These are phyloP conservation scores for Anarsia innoxiella DNA, from an alignment of 2,888 invertebrate genomes.

Conservation along the genomic window DNA sequence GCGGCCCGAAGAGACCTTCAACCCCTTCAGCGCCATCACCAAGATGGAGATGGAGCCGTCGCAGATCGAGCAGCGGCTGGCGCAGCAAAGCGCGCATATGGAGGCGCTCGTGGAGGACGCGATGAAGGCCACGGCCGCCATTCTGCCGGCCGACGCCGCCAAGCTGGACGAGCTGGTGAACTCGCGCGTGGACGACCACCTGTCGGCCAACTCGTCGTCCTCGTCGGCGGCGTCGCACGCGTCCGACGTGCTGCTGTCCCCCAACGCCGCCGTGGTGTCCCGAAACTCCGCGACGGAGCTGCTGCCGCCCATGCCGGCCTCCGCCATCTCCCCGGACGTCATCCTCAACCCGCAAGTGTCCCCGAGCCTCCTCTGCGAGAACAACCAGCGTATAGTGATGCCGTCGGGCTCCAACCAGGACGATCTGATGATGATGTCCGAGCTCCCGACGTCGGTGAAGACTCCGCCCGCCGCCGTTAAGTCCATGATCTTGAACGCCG, in stretches of 20 bases:
- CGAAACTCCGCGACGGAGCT: conserved; percentile 47
- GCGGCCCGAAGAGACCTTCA: conserved; percentile 38
- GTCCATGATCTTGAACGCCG: conserved; percentile 84
- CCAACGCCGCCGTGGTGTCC: conserved; percentile 44
- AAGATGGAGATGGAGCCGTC: conserved; percentile 53
- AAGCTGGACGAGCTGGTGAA: conserved; percentile 77
- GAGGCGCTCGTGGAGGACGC: conserved; percentile 66
- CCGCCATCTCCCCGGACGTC: conserved; percentile 71
- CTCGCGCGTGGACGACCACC: conserved; percentile 54
- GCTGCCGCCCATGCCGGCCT: conserved; percentile 38
- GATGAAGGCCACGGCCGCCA: conserved; percentile 61
- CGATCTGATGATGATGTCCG: conserved; percentile 57
- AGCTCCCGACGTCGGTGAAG: conserved; percentile 56
- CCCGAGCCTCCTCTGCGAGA: conserved; percentile 72
- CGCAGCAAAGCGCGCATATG: conserved; percentile 63
- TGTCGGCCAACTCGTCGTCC: conserved; percentile 45
- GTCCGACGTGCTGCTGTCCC: conserved; percentile 51
- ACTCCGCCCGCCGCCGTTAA: conserved; percentile 80
- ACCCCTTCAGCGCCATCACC: conserved; percentile 54
- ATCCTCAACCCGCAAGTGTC: conserved; percentile 77
- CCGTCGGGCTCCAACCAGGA: conserved; percentile 36
- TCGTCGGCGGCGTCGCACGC: conserved; percentile 48
- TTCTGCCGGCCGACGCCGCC: conserved; percentile 57
- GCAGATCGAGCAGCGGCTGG: conserved; percentile 51
- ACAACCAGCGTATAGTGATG: conserved; percentile 33